A percentile compares a stretch with the other conserved stretches of the same genome.
phyloP scores from a whole-genome alignment of 1,140 invertebrate species.

The Latrodectus geometricus region DNA sequence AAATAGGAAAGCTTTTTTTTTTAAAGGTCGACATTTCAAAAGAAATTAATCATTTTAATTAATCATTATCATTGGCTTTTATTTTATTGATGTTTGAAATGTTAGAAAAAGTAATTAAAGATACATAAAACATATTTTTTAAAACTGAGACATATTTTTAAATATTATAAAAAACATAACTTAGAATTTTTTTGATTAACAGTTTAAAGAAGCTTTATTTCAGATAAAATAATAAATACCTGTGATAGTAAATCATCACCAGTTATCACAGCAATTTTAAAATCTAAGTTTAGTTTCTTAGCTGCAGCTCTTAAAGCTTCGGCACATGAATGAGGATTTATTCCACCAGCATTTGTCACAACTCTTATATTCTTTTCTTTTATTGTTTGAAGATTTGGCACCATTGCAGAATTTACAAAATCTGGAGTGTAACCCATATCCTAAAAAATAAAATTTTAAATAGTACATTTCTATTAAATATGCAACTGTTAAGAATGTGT shows the following conservation, averaged over 20 bases:
- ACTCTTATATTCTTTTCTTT: slow-evolving; percentile 72
- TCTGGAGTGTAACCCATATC: slow-evolving; percentile 73
- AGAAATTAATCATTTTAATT: no score
- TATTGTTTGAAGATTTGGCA: slow-evolving; percentile 71
- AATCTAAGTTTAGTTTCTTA: slow-evolving; percentile 67
- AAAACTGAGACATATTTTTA: no score
- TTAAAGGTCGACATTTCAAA: no score
- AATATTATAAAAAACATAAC: no score
- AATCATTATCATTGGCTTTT: no score
- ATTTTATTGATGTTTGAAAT: no score
- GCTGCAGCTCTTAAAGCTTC: slow-evolving; percentile 68
- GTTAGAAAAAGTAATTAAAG: no score
- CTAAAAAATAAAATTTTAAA: slow-evolving; percentile 61
- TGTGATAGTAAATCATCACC: slow-evolving; percentile 71
- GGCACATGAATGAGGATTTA: slow-evolving; percentile 73
- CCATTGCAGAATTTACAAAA: slow-evolving; percentile 71
- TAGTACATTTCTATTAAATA: not conserved
- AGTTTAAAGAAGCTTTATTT: slow-evolving; percentile 3
- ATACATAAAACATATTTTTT: no score
- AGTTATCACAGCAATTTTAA: slow-evolving; percentile 71
- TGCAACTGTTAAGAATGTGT: not conserved
- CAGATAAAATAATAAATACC: slow-evolving; percentile 57
- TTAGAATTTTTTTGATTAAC: no score
- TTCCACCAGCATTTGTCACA: slow-evolving; percentile 73
- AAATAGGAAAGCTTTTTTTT: no score